A percentile compares a stretch with the other conserved stretches of the same genome.
Evolutionary conservation across 2,113 vertebrate species (phyloP).

Genomic region (Hydrochoerus hydrochaeris): DNA sequence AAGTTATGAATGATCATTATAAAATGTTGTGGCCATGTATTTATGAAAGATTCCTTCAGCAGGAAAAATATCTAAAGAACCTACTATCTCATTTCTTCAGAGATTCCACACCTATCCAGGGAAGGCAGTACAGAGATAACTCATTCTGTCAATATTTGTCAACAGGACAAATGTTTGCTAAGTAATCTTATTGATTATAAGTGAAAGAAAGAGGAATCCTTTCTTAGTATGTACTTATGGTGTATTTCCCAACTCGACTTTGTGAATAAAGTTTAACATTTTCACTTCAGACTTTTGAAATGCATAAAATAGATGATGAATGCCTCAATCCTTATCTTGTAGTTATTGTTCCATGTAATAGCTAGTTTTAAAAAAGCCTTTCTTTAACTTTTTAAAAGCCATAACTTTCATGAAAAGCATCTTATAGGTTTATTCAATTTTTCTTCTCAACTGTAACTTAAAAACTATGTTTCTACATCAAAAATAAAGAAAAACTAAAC

Average conservation of each 20-base stretch:
- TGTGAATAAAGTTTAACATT: not conserved
- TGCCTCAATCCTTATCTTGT: not conserved
- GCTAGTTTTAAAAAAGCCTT: not conserved
- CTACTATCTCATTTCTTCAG: not conserved
- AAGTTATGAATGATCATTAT: not conserved
- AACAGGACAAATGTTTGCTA: slow-evolving; percentile 5
- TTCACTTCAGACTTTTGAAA: not conserved
- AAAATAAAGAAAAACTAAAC: slow-evolving; percentile 43
- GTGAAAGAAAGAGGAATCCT: not conserved
- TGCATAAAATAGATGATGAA: not conserved
- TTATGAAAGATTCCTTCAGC: not conserved
- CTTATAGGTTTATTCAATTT: not conserved
- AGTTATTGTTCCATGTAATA: not conserved
- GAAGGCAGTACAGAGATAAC: not conserved
- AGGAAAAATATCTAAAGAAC: not conserved
- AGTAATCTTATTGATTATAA: not conserved
- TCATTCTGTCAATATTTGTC: not conserved
- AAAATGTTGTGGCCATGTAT: not conserved
- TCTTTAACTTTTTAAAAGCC: not conserved
- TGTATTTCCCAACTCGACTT: not conserved
- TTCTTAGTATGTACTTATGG: not conserved
- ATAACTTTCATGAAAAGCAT: not conserved
- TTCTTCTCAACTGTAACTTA: not conserved
- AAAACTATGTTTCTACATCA: not conserved
- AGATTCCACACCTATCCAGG: not conserved